phyloP scores from a whole-genome alignment of 2,888 invertebrate genomes.

The Scaptomyza tumidula region DNA sequence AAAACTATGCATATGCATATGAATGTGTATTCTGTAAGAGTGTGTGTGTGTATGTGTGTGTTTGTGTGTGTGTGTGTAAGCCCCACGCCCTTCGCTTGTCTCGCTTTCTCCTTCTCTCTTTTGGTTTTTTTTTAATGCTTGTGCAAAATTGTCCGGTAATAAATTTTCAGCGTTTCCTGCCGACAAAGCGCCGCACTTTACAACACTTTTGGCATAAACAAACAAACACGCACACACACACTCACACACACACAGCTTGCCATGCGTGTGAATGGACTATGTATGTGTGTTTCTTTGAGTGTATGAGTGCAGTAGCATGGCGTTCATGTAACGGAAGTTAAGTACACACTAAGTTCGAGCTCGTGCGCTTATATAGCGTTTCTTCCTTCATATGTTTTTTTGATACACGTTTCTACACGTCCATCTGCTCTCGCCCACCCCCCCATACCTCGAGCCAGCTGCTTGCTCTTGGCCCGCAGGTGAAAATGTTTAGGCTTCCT shows the following conservation, averaged over 20 bases:
- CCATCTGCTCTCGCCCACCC: slow-evolving; percentile 1
- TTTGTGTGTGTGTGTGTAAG: slow-evolving; percentile 14
- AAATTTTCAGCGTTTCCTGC: slow-evolving; percentile 81
- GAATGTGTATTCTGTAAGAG: slow-evolving; percentile 34
- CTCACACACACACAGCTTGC: slow-evolving; percentile 31
- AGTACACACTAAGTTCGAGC: slow-evolving; percentile 81
- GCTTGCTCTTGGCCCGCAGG: slow-evolving; percentile 51
- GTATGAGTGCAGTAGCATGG: slow-evolving; percentile 26
- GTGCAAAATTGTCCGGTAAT: slow-evolving; percentile 81
- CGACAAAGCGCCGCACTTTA: slow-evolving; percentile 82
- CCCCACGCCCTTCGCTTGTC: slow-evolving; percentile 26
- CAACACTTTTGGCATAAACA: slow-evolving; percentile 80
- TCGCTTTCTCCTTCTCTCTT: slow-evolving; percentile 8
- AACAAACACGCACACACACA: slow-evolving; percentile 63
- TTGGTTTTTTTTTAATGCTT: slow-evolving; percentile 55
- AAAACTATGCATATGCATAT: slow-evolving; percentile 77
- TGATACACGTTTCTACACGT: slow-evolving; percentile 57
- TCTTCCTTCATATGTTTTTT: slow-evolving; percentile 79
- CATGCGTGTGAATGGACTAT: slow-evolving; percentile 61
- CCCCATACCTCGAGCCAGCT: neutral
- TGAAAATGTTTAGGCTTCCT: slow-evolving; percentile 63
- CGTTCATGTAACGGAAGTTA: slow-evolving; percentile 78
- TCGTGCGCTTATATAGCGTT: slow-evolving; percentile 77
- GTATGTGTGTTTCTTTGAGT: slow-evolving; percentile 25
- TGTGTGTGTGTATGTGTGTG: slow-evolving; percentile 1